phyloP scores from a whole-genome alignment of 2,888 invertebrate species.

The Gonocerus acuteangulatus region DNA sequence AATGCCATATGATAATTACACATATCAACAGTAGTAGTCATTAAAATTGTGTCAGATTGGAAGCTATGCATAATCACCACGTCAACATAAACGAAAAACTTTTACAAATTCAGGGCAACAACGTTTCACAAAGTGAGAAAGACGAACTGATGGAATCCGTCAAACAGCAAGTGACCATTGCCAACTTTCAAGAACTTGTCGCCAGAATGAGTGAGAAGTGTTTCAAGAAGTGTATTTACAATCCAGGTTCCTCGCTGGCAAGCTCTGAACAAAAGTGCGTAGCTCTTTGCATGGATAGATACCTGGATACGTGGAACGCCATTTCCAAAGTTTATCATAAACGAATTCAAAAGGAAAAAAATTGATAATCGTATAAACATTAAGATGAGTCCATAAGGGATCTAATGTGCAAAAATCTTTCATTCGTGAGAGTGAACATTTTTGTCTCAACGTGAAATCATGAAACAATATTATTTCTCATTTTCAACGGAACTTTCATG shows the following conservation, averaged over 20 bases:
- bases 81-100: too few relatives aligned
- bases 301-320: constrained; percentile 92
- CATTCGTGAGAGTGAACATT: too few relatives aligned
- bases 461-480: too few relatives aligned
- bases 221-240: constrained; percentile 85
- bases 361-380: too few relatives aligned
- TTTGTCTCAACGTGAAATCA: too few relatives aligned
- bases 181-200: constrained; percentile 85
- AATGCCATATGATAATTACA: too few relatives aligned
- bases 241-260: constrained; percentile 83
- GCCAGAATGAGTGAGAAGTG: constrained; percentile 96
- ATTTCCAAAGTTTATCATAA: constrained; percentile 81
- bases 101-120: constrained; percentile 40
- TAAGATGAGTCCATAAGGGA: too few relatives aligned
- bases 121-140: constrained; percentile 61
- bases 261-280: constrained; percentile 92
- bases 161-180: constrained; percentile 88
- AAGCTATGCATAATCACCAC: too few relatives aligned
- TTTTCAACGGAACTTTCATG: too few relatives aligned
- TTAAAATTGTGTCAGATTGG: too few relatives aligned
- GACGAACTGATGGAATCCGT: constrained; percentile 89
- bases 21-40: too few relatives aligned
- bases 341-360: constrained; percentile 74
- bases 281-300: constrained; percentile 96
- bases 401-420: too few relatives aligned